Base-by-base conservation (phyloP, 2,113 vertebrate species). In the Gobiocypris rarus region DNA sequence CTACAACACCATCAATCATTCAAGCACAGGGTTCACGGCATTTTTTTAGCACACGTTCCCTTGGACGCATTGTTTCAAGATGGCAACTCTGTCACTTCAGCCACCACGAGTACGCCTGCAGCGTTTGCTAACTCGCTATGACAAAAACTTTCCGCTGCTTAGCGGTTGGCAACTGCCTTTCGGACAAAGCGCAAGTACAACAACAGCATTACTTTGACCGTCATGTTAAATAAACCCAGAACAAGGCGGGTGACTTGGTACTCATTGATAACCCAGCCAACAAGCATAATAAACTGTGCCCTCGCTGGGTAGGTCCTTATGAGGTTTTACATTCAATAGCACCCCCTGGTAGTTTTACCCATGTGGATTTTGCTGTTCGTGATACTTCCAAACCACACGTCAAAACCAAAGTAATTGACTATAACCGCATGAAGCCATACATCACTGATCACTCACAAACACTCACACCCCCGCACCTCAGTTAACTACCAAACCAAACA, bases 1-100 rank as follows among this genome's bases (percentile, higher is more conserved):
- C 15, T 79, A 83, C 8, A 86, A 86, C 65, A 83, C 50, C 9
- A 74, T 34, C 15, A 81, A 26, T 22, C 85, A 86, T 45, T 38
- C 61, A 1, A 77, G 73, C 24, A 79, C 65, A 9, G 41, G 81
- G 9, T 71, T 83, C 22, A 86, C 54, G 10, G 65, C 75, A 7
- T 86, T 83, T 26, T 38, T 41, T 6, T 86, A 15, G 75, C 50
- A 28, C 79, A 83, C 71, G 38, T 86, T 6, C 75, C 81, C 9
- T 14, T 86, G 19, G n/a, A 58, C 4, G 26, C 41, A 9, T n/a
- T 28, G 1, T 58, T 86, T 43, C 43, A 28, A 5, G n/a, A 19
- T 0, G 3, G 5, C 3, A 15, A 28, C 10, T 11, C 59, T 43
- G 3, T 38, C 15, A 13, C 28, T 15, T 52, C 34, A 63, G 56